Conservation (phyloP, 1,140 invertebrate species). For the Psix sp. region DNA sequence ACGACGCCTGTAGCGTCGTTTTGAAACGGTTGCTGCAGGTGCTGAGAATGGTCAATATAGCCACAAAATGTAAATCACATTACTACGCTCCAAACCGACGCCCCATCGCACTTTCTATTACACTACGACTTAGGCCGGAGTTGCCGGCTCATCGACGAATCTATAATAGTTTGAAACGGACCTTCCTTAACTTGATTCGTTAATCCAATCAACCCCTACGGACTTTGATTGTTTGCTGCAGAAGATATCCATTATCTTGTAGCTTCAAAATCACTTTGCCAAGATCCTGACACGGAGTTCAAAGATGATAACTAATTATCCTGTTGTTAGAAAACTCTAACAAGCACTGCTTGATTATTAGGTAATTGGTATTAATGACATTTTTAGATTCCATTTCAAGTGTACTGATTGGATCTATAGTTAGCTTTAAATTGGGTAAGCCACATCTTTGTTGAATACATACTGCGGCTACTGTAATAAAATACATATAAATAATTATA, state of each 20-base stretch:
- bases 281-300: background rate
- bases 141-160: constrained; percentile 45
- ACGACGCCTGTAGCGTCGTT: constrained; percentile 59
- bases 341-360: no score
- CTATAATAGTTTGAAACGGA: constrained; percentile 70
- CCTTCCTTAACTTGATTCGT: constrained; percentile 68
- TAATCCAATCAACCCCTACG: constrained; percentile 58
- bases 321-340: no score
- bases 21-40: constrained; percentile 72
- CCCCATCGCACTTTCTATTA: constrained; percentile 62
- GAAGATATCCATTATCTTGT: constrained; percentile 40
- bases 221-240: constrained; percentile 63
- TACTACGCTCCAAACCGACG: constrained; percentile 65
- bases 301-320: constrained; percentile 19
- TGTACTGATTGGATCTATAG: no score
- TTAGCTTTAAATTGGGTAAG: no score
- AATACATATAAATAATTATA: no score
- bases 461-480: no score
- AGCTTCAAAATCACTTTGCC: constrained; percentile 16
- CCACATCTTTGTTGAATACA: no score
- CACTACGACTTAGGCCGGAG: constrained; percentile 55
- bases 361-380: no score
- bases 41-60: constrained; percentile 77
- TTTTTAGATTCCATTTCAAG: no score
- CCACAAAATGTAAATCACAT: constrained; percentile 78